Percentiles rank a stretch among this genome's conserved stretches.
phyloP scores from a whole-genome alignment of 2,797 vertebrate species.

The Threskiornis aethiopicus region DNA sequence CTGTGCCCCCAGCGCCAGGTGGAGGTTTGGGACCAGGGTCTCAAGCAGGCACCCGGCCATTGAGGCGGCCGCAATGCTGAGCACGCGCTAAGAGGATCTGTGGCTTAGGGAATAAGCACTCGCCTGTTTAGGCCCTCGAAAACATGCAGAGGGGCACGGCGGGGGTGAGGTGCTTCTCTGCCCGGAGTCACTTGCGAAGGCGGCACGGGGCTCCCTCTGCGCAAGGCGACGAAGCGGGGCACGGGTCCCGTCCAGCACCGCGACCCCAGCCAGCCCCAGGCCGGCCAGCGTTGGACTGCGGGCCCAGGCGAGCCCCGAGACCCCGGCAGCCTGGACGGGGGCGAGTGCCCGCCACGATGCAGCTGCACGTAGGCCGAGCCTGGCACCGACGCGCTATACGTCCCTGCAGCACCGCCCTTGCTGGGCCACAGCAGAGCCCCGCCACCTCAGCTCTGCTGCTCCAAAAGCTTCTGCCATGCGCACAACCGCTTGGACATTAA shows the following conservation, averaged over 20 bases:
- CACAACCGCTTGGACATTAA: fast-evolving
- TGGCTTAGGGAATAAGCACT: neutral
- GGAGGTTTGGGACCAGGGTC: neutral
- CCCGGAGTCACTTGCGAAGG: neutral
- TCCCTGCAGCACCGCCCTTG: fast-evolving
- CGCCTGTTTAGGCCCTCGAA: too few relatives aligned
- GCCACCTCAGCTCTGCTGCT: neutral
- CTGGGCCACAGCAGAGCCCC: neutral
- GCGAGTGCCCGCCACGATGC: fast-evolving
- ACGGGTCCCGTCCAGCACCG: fast-evolving
- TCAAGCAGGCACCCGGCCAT: fast-evolving
- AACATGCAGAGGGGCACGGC: fast-evolving
- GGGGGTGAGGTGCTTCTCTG: neutral
- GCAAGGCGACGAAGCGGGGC: neutral
- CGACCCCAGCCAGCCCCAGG: neutral
- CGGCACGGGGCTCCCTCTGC: too few relatives aligned
- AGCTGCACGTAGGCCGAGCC: fast-evolving
- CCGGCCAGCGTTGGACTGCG: fast-evolving
- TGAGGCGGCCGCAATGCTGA: too few relatives aligned
- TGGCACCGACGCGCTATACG: fast-evolving
- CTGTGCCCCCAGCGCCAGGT: neutral
- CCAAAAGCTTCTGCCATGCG: fast-evolving
- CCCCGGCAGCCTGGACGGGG: fast-evolving
- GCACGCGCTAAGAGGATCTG: neutral
- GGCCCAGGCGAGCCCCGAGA: too few relatives aligned